Evolutionary conservation across 2,113 vertebrate genomes (phyloP), one percentile per base, ranked within the genome.

Genomic region (Podarcis cretensis): DNA sequence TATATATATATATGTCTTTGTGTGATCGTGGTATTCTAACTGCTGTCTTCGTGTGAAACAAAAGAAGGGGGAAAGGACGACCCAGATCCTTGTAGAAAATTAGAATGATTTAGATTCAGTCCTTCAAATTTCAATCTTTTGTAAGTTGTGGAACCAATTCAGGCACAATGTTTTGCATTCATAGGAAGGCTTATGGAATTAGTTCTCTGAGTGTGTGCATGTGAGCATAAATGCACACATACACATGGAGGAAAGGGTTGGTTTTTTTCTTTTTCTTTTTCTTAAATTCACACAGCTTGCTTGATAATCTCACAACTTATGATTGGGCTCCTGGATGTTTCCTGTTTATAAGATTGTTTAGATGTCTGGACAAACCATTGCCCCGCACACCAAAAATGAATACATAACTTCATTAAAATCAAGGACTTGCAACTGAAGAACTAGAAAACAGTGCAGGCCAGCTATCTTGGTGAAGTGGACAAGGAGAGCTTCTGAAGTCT

Each of bases 71-170:
- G 9, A 7, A 94, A 90, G 85, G 85, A 93, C 86, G 92, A 57
- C 65, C 84, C 91, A 94, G 65, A 85, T 8, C 73, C 85, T 85
- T 92, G 40, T 92, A 91, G 87, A 86, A 94, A 90, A 90, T 89
- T 71, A 27, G 10, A 30, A 81, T 8, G 40, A 12, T 54, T 71
- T 37, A 25, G 43, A 32, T 57, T 32, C 48, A 23, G 13, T 32
- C 74, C 21, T 59, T 57, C 48, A 59, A 6, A 57, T 75, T 74
- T 57, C 83, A 73, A 21, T 59, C 54, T n/a, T 40, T 30, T 35
- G 43, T 10, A 83, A 21, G 23, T 43, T 32, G 35, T 10, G 7
- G 40, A 73, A 73, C 43, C 30, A 73, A 13, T 54, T 54, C 40
- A 32, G 20, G 10, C 43, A 73, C 81, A 30, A 30, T n/a, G 30